Evolutionary conservation across 2,797 vertebrate genomes (phyloP).

Genomic region (Coranthus polyacanthus): DNA sequence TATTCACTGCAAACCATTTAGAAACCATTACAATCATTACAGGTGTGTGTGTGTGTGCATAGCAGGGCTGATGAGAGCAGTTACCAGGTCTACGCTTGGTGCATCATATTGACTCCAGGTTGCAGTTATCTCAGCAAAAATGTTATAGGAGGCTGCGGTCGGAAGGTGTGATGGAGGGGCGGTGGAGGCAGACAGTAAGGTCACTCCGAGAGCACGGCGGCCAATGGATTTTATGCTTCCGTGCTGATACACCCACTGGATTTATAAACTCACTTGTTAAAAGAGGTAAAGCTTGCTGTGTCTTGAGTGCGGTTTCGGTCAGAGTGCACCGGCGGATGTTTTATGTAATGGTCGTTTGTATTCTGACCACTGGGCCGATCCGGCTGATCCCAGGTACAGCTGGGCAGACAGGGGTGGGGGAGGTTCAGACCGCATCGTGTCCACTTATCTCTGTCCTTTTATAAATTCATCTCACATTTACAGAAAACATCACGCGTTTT

Average conservation of each 20-base stretch:
- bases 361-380: conserved; percentile 37
- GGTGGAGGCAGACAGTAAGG: conserved; percentile 57
- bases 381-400: conserved; percentile 27
- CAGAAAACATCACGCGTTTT: conserved; percentile 5
- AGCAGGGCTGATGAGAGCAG: conserved; percentile 53
- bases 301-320: conserved; percentile 56
- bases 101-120: conserved; percentile 39
- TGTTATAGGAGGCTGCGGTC: conserved; percentile 37
- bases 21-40: conserved; percentile 65
- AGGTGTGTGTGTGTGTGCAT: conserved; percentile 17
- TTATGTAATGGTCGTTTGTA: conserved; percentile 55
- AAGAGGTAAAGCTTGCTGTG: conserved; percentile 47
- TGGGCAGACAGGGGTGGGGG: no score
- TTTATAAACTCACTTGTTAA: conserved; percentile 66
- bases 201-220: conserved; percentile 57
- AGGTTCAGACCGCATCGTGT: no score
- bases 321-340: conserved; percentile 52
- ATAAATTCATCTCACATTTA: conserved; percentile 18
- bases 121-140: conserved; percentile 49
- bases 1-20: conserved; percentile 48
- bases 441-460: conserved; percentile 8
- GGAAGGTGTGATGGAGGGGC: conserved; percentile 46
- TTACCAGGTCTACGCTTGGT: conserved; percentile 30
- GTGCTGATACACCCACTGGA: conserved; percentile 59
- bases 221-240: conserved; percentile 65